These are phyloP conservation scores for Oriolus oriolus DNA, from an alignment of 2,113 vertebrate genomes.

Conservation along the genomic window DNA sequence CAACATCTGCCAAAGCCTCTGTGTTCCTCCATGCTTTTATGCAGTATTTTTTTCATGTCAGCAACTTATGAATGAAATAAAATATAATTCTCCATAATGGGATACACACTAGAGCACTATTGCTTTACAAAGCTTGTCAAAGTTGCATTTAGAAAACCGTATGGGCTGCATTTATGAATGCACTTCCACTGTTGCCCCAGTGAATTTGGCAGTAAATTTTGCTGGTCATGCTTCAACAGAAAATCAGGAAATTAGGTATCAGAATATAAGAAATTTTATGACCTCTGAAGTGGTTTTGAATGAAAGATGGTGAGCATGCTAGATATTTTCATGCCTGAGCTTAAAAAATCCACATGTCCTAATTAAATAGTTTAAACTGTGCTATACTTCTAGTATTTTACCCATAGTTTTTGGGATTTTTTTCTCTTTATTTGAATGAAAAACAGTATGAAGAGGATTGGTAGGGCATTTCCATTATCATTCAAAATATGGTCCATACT, in stretches of 20 bases:
- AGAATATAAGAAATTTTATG: not conserved
- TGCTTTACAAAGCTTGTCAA: not conserved
- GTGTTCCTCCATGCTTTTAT: not conserved
- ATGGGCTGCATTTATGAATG: not conserved
- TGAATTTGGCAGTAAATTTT: slow-evolving; percentile 7
- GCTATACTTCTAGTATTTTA: slow-evolving; percentile 8
- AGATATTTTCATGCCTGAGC: not conserved
- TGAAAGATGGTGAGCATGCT: not conserved
- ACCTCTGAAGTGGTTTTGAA: not conserved
- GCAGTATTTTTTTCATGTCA: not conserved
- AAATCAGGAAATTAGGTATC: not conserved
- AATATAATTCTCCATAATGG: not conserved
- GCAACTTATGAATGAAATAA: not conserved
- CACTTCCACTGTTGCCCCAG: not conserved
- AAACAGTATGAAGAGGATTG: not conserved
- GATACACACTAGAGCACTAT: not conserved
- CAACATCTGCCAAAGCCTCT: not conserved
- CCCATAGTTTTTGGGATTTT: not conserved
- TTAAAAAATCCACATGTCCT: not conserved
- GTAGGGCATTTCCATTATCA: not conserved
- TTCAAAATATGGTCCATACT: not conserved
- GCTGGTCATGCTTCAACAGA: not conserved
- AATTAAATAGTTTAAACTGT: slow-evolving; percentile 18
- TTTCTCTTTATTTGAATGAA: not conserved
- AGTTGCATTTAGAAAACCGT: not conserved